Percentiles rank a stretch among this genome's conserved stretches.
phyloP scores from a whole-genome alignment of 2,113 vertebrate genomes.

The Bambusicola thoracicus region DNA sequence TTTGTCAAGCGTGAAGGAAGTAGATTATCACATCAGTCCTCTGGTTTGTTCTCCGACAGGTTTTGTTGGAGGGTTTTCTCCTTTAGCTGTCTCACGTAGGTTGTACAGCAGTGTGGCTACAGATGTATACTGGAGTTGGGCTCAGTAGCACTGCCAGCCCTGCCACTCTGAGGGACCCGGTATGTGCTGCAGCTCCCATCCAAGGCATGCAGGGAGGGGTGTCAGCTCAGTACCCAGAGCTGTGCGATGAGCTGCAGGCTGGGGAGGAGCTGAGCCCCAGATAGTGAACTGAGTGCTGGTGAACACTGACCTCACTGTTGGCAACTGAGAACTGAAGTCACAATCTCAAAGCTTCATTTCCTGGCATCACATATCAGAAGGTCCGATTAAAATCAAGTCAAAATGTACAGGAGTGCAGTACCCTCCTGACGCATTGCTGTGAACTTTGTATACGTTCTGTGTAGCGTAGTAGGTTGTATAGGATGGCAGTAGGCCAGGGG shows the following conservation, averaged over 20 bases:
- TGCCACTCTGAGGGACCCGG: background rate
- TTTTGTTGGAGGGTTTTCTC: background rate
- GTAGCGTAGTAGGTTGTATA: fast-evolving
- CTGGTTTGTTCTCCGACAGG: background rate
- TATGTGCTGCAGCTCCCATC: fast-evolving
- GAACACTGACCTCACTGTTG: background rate
- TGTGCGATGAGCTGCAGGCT: background rate
- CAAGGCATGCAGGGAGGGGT: fast-evolving
- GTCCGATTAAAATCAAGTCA: background rate
- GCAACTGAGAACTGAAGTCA: background rate
- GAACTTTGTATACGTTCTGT: background rate
- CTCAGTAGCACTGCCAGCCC: background rate
- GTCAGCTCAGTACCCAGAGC: background rate
- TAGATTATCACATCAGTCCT: background rate
- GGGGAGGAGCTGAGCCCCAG: background rate
- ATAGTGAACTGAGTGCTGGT: background rate
- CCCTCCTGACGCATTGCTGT: background rate
- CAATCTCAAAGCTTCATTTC: background rate
- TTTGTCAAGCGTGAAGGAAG: background rate
- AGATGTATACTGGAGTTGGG: background rate
- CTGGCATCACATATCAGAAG: background rate
- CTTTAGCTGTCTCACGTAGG: background rate
- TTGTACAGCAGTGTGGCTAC: background rate
- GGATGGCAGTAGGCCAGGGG: fast-evolving
- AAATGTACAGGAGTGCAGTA: background rate